Evolutionary conservation across 2,888 invertebrate genomes (phyloP), one percentile per base, ranked within the genome.

Genomic region (Caradrina clavipalpis): DNA sequence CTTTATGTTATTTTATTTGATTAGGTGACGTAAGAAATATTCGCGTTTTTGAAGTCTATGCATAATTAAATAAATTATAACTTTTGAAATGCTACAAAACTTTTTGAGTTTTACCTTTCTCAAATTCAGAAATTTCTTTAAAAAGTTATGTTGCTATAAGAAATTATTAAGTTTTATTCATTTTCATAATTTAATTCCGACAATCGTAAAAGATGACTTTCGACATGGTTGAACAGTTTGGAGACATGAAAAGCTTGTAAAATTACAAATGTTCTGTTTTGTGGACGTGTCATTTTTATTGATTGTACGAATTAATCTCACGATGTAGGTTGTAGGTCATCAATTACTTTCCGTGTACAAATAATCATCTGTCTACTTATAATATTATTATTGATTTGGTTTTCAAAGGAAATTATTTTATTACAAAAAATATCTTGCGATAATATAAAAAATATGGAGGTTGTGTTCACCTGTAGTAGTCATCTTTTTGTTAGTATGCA

Each of bases 251-350:
- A 58, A 54, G 10, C 42, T 45, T 15, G 42, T 22, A 58, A 47
- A 70, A 54, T 39, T 72, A 74, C 50, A 65, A 75, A 75, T 63
- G 59, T 63, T 60, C 11, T 57, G 56, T 66, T 26, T 78, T 63
- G 66, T 77, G 73, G 47, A 57, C 21, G 56, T 82, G 79, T 82
- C 82, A 73, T 49, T 31, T 50, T 73, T 78, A 78, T 82, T 78
- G 73, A 78, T 78, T 72, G 60, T 60, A 50, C 39, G 17, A 69
- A 76, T 80, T 50, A 83, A 70, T 76, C 57, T 50, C 42, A 8
- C 54, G 17, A 42, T 31, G 35, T 35, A 31, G 22, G 49, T 69
- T 61, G 64, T 57, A 67, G 80, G 66, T 76, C 72, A 83, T 76
- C 69, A 72, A 67, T 80, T 72, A 50, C 53, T 66, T 78, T 54